These are phyloP conservation scores for Rhinoraja longicauda DNA, from an alignment of 2,797 vertebrate species.

Conservation along the genomic window DNA sequence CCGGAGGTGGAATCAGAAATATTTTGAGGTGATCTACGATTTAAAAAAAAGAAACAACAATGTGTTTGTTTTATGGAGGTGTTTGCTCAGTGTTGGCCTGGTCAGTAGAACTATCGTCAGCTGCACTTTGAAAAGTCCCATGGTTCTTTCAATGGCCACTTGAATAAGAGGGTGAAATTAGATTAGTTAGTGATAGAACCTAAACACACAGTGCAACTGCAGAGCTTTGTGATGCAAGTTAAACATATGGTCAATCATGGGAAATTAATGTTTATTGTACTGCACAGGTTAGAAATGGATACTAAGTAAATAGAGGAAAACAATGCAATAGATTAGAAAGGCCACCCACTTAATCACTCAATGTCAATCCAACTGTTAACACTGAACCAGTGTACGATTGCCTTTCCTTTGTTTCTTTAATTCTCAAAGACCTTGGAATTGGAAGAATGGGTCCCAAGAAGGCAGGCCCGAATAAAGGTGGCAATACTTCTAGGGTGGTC, in stretches of 20 bases:
- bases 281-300: neutral
- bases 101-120: neutral
- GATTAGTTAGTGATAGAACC: neutral
- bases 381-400: neutral
- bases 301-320: constrained; percentile 10
- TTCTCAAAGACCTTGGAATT: neutral
- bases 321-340: constrained; percentile 2
- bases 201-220: neutral
- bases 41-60: neutral
- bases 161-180: neutral
- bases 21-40: neutral
- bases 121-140: neutral
- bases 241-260: constrained; percentile 17
- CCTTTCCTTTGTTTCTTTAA: constrained; percentile 4
- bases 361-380: neutral
- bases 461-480: neutral
- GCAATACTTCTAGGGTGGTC: neutral
- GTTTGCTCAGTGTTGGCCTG: neutral
- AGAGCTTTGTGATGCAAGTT: neutral
- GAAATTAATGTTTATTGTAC: constrained; percentile 27
- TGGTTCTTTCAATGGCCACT: neutral
- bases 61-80: neutral
- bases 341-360: neutral
- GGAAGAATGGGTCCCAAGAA: neutral
- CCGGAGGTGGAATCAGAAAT: neutral